These are phyloP conservation scores for Chymomyza fuscimana DNA, from an alignment of 2,888 invertebrate genomes.

Conservation along the genomic window DNA sequence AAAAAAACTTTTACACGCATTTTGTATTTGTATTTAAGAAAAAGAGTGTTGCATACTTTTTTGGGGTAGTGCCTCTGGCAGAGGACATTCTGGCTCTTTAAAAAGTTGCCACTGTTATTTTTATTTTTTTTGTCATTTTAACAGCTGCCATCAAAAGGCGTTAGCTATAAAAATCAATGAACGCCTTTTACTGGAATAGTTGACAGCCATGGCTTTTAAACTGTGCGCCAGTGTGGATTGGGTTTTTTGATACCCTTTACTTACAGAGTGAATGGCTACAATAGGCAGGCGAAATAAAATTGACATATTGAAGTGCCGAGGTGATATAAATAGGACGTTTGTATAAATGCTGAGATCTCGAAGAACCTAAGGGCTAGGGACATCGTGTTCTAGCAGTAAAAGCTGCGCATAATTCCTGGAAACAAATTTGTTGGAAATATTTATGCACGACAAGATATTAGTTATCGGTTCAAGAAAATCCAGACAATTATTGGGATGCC, in stretches of 20 bases:
- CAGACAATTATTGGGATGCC: too few relatives aligned
- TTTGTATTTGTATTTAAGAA: slow-evolving; percentile 4
- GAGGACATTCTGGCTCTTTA: neutral
- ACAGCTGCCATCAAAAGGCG: slow-evolving; percentile 31
- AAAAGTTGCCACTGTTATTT: slow-evolving; percentile 1
- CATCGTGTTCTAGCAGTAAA: too few relatives aligned
- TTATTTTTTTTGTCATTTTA: slow-evolving; percentile 29
- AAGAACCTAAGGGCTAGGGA: too few relatives aligned
- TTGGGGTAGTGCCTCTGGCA: neutral
- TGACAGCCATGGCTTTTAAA: slow-evolving; percentile 33
- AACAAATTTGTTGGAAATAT: too few relatives aligned
- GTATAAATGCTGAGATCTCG: too few relatives aligned
- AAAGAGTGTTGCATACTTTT: slow-evolving; percentile 11
- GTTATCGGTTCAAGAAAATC: too few relatives aligned
- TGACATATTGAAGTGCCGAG: too few relatives aligned
- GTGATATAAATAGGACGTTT: too few relatives aligned
- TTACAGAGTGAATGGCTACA: too few relatives aligned
- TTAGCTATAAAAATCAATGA: slow-evolving; percentile 66
- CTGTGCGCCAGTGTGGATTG: neutral
- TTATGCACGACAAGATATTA: too few relatives aligned
- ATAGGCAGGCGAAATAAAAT: too few relatives aligned
- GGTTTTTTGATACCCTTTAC: neutral
- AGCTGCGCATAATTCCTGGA: too few relatives aligned
- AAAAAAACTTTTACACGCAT: slow-evolving; percentile 18
- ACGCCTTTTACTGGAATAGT: slow-evolving; percentile 48